A percentile compares a stretch with the other conserved stretches of the same genome.
Evolutionary conservation across 1,140 invertebrate species (phyloP).

Genomic region (Habropoda laboriosa): DNA sequence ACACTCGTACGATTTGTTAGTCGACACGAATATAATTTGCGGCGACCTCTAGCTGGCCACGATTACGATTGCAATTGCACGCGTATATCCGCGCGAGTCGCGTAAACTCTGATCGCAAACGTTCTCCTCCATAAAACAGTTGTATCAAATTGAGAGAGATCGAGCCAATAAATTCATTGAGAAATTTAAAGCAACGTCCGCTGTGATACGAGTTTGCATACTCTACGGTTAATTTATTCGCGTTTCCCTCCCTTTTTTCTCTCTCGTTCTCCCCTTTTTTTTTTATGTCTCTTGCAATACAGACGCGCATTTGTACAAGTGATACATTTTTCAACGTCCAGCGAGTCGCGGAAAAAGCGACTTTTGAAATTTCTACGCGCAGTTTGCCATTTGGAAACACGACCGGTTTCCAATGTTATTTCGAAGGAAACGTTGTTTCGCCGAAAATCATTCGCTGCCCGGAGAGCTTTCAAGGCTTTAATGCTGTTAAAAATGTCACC

Average conservation of each 20-base stretch:
- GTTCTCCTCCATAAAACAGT: conserved; percentile 33
- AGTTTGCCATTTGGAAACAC: neutral
- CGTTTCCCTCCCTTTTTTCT: neutral
- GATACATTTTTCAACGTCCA: conserved; percentile 2
- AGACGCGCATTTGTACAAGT: neutral
- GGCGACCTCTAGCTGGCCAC: conserved; percentile 36
- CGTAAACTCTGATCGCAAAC: conserved; percentile 38
- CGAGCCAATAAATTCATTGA: conserved; percentile 6
- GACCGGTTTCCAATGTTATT: neutral
- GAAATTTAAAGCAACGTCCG: conserved; percentile 28
- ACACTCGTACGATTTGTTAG: too few relatives aligned
- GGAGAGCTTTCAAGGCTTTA: neutral
- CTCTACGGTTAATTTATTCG: neutral
- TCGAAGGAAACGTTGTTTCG: conserved; percentile 5
- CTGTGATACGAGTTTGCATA: neutral
- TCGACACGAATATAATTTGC: conserved; percentile 55
- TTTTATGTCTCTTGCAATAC: too few relatives aligned
- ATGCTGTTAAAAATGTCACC: conserved; percentile 2
- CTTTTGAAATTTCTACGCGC: neutral
- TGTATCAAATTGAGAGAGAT: conserved; percentile 54
- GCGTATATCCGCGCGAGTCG: conserved; percentile 29
- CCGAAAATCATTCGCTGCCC: neutral
- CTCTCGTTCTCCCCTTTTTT: too few relatives aligned
- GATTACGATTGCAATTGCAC: too few relatives aligned
- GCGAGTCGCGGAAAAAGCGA: neutral